These are phyloP conservation scores for Aradus depressus DNA, from an alignment of 2,888 invertebrate genomes.

Conservation along the genomic window DNA sequence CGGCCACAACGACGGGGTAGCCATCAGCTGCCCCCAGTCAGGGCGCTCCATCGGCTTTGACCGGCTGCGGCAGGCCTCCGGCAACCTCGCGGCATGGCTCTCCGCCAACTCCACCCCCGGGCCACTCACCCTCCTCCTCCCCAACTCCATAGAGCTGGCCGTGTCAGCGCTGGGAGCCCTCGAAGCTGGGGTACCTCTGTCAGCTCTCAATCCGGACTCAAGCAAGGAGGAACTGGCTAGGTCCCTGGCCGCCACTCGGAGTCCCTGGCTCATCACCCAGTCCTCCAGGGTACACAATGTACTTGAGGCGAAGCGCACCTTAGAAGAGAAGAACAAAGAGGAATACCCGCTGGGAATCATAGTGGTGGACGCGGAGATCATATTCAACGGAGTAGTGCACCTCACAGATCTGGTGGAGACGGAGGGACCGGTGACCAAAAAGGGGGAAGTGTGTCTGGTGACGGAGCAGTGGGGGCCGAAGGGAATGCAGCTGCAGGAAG, in stretches of 20 bases:
- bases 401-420: conserved; percentile 21
- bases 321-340: conserved; percentile 8
- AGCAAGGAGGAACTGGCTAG: conserved; percentile 39
- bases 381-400: conserved; percentile 21
- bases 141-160: conserved; percentile 65
- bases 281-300: conserved; percentile 23
- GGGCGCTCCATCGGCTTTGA: conserved; percentile 58
- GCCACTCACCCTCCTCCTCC: conserved; percentile 56
- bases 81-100: conserved; percentile 24
- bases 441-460: conserved; percentile 16
- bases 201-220: conserved; percentile 63
- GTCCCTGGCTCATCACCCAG: conserved; percentile 23
- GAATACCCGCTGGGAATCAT: conserved; percentile 20
- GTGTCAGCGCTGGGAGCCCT: conserved; percentile 54
- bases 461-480: conserved; percentile 3
- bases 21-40: conserved; percentile 54
- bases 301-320: conserved; percentile 20
- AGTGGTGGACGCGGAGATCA: conserved; percentile 23
- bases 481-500: conserved; percentile 39
- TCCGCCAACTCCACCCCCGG: conserved; percentile 42
- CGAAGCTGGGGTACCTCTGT: conserved; percentile 56
- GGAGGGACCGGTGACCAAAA: neutral
- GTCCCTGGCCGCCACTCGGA: conserved; percentile 3
- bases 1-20: conserved; percentile 47
- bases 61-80: conserved; percentile 15